Base-by-base conservation (phyloP, 2,888 invertebrate species). In the Agrotis segetum region DNA sequence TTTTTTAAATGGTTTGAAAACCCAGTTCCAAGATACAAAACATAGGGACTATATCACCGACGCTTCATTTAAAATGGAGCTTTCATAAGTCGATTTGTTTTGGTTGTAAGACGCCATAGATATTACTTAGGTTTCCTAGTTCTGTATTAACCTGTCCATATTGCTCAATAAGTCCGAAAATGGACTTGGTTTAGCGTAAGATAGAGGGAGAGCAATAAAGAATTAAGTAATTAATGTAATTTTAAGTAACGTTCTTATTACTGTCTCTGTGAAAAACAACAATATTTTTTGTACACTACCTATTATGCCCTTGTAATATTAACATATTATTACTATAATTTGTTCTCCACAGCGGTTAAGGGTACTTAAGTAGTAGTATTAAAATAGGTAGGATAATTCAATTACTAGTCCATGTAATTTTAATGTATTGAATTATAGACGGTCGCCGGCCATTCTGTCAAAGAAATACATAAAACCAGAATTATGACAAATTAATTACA, bases 391-490 rank as follows among this genome's bases (percentile, higher is more conserved):
- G 95, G 89, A 92, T 96, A 95, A 96, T 95, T 95, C 93, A 95
- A 95, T 95, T 94, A 94, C 96, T 96, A 96, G 96, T 96, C 96
- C 94, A 94, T 93, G 89, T 96, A 95, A 95, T 94, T 90, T 93
- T 95, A 95, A 94, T 92, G 89, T 94, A 93, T 94, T 93, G 89
- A 92, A 91, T 91, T 87, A 91, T 94, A 94, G 93, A 91, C 86
- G 88, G 93, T 91, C 91, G 93, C 92, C 92, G 92, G 92, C 90
- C 89, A 87, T 87, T 86, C 82, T 82, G 71, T 59, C 69, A 24
- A 47, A 69, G 49, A 50, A 9, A 55, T 46, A 53, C 49, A 60
- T 46, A 34, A 29, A 29, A 49, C n/a, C 56, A 64, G n/a, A 40
- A 59, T 60, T 72, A 69, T 66, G 46, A 44, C 53, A 50, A 58